Evolutionary conservation across 1,140 invertebrate species (phyloP), one percentile per base, ranked within the genome.

Genomic region (Cataglyphis hispanica): DNA sequence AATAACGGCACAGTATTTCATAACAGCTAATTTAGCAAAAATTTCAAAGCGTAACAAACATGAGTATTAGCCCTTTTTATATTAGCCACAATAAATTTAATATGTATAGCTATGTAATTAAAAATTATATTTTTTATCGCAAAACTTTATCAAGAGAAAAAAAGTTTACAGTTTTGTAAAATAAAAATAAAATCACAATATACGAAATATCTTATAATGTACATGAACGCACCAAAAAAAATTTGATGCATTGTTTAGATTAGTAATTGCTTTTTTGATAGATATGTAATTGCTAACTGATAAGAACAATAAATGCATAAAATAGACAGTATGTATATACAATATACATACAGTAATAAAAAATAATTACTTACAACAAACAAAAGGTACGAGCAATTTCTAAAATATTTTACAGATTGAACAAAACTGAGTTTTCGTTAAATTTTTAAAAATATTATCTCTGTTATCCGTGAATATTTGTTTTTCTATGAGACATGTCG

Each of bases 11-110:
- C 46, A 56, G 56, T 37, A 34, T 34, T 63, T 16, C 13, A 31
- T 63, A 63, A 63, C 16, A n/a, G n/a, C 7, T 16, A 19, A 76
- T 43, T 76, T 16, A 76, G 22, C 11, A n/a, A n/a, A 76, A 76
- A 63, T 61, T 27, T 61, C 19, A 16, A 76, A 76, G 25, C 56
- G 1, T 58, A 61, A 76, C 16, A 58, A 43, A 77, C 43, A 10
- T n/a, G 8, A 78, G 25, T n/a, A 37, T 78, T 53, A 67, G 61
- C 11, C n/a, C n/a, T 69, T 25, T 58, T 53, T 16, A 11, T 56
- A 27, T 58, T 69, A 27, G 31, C 13, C 3, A 40, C 25, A 8
- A 37, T 53, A 69, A 80, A 67, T 66, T 16, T 22, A 64, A 19
- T 27, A 22, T 76, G 25, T 22, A 3, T 50, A 1, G 25, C n/a